A percentile compares a stretch with the other conserved stretches of the same genome.
Conservation (phyloP, 2,797 vertebrate genomes). For the Podarcis siculus region DNA sequence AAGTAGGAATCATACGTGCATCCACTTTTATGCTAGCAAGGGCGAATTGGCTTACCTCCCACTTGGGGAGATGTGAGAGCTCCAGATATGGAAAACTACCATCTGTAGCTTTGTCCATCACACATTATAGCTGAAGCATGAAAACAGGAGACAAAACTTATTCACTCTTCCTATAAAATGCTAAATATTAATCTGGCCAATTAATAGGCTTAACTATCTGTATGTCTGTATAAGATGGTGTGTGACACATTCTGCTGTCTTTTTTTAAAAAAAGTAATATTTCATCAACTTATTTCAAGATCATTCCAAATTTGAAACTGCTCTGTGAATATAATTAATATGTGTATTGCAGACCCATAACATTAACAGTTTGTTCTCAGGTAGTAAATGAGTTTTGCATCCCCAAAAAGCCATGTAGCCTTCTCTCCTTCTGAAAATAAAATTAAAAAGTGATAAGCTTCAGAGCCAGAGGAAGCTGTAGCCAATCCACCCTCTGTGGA, state of each 20-base stretch:
- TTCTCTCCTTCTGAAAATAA: slow-evolving; percentile 42
- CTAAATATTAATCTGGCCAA: not conserved
- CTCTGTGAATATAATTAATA: slow-evolving; percentile 4
- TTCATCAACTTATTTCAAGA: not conserved
- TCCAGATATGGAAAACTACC: not conserved
- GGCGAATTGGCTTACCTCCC: not conserved
- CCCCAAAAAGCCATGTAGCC: slow-evolving; percentile 20
- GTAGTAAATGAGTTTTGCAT: slow-evolving; percentile 18
- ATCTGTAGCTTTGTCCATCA: not conserved
- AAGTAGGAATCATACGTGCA: not conserved
- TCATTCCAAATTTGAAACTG: not conserved
- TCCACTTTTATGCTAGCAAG: not conserved
- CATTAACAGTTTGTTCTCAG: slow-evolving; percentile 17
- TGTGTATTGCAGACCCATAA: not conserved
- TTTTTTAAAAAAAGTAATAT: not conserved
- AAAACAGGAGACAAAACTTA: not conserved
- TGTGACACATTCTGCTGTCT: not conserved
- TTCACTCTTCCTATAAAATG: not conserved
- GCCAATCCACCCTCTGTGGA: slow-evolving; percentile 62
- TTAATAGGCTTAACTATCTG: not conserved
- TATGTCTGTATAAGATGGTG: not conserved
- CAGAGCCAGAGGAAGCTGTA: slow-evolving; percentile 45
- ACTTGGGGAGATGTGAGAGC: not conserved
- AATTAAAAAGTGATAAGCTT: slow-evolving; percentile 58
- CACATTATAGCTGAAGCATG: not conserved